Conservation (phyloP, 1,140 invertebrate genomes). For the Saccostrea cuccullata region DNA sequence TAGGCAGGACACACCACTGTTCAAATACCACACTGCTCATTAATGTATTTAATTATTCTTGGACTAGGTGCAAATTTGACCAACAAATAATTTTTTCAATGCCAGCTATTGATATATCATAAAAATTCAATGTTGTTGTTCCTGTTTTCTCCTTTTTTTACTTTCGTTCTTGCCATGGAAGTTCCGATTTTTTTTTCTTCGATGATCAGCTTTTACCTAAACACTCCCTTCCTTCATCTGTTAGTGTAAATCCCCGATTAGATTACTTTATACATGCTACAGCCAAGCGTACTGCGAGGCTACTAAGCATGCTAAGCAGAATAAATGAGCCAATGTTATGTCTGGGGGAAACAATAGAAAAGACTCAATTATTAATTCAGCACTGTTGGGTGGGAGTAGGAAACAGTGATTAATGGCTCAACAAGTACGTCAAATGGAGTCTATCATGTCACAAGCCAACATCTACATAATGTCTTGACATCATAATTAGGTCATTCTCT, state of each 20-base stretch:
- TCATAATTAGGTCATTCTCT: conserved; percentile 8
- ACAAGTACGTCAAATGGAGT: background rate
- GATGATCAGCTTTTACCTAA: background rate
- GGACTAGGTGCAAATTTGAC: background rate
- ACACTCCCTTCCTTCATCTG: background rate
- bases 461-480: conserved; percentile 20
- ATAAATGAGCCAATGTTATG: conserved; percentile 26
- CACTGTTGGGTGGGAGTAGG: conserved; percentile 11
- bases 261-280: conserved; percentile 24
- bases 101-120: background rate
- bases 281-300: background rate
- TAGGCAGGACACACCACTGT: conserved; percentile 15
- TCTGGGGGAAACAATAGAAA: conserved; percentile 15
- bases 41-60: conserved; percentile 32
- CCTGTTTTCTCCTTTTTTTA: background rate
- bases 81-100: background rate
- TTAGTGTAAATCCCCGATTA: background rate
- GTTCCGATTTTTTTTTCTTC: background rate
- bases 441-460: conserved; percentile 31
- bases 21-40: conserved; percentile 33
- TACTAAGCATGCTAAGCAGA: conserved; percentile 7
- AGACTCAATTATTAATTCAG: conserved; percentile 18
- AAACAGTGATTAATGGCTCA: conserved; percentile 7
- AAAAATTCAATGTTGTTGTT: background rate
- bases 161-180: background rate